Conservation (phyloP, 2,797 vertebrate genomes). For the Sebastes steindachneri region DNA sequence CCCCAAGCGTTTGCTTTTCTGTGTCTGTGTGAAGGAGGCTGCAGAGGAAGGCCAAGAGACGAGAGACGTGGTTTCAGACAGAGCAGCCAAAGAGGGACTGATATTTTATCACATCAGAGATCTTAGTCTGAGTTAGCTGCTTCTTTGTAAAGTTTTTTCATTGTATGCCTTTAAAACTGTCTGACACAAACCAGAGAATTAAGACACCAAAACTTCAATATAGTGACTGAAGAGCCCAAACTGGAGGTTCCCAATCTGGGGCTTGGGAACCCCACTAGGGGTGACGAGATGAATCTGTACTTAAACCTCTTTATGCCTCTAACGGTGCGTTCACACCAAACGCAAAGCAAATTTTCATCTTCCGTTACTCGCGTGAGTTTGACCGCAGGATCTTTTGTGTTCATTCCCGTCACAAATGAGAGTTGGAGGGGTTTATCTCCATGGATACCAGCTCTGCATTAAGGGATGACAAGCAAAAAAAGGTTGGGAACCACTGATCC, state of each 20-base stretch:
- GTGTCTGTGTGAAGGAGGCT: constrained; percentile 19
- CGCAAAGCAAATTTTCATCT: too few species aligned
- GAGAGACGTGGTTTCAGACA: constrained; percentile 13
- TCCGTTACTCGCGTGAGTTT: accelerated
- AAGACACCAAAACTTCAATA: background rate
- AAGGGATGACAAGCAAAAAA: background rate
- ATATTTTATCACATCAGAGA: background rate
- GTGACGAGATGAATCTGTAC: background rate
- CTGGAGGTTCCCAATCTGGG: background rate
- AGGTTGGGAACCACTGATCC: too few species aligned
- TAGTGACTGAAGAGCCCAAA: too few species aligned
- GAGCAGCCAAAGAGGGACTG: background rate
- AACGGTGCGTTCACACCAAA: too few species aligned
- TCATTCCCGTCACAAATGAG: accelerated
- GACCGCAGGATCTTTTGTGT: too few species aligned
- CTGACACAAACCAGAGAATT: background rate
- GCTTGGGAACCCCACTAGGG: background rate
- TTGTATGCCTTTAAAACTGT: background rate
- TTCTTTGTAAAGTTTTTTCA: too few species aligned
- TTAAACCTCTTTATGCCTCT: too few species aligned
- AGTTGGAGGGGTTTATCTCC: accelerated
- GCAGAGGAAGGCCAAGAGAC: background rate
- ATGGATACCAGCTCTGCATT: too few species aligned
- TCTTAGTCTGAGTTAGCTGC: background rate
- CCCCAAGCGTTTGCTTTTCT: constrained; percentile 34